These are phyloP conservation scores for Aromia moschata DNA, from an alignment of 2,888 invertebrate genomes.

Conservation along the genomic window DNA sequence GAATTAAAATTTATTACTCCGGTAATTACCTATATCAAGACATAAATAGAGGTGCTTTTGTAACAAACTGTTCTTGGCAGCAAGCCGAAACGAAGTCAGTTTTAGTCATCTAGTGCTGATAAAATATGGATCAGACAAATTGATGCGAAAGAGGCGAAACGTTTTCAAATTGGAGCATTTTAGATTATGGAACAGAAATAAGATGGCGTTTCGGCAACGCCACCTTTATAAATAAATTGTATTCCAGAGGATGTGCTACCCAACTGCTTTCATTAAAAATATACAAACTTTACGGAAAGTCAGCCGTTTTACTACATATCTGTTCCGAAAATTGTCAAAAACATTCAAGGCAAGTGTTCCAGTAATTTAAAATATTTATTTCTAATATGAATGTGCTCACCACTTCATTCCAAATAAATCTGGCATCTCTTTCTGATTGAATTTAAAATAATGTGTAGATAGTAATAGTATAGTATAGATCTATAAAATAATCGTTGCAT, in stretches of 20 bases:
- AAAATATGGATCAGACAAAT: conserved; percentile 32
- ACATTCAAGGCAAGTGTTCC: no score
- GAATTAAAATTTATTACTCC: no score
- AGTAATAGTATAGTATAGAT: no score
- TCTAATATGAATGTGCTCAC: no score
- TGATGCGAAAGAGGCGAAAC: conserved; percentile 28
- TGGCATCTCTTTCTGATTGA: no score
- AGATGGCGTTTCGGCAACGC: conserved; percentile 15
- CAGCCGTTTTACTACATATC: conserved; percentile 1
- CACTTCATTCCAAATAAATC: no score
- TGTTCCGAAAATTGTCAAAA: no score
- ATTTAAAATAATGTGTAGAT: no score
- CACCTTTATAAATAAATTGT: conserved; percentile 29
- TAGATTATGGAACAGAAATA: conserved; percentile 16
- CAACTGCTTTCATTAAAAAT: conserved; percentile 10
- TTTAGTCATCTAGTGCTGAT: conserved; percentile 19
- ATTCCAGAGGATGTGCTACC: conserved; percentile 20
- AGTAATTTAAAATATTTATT: no score
- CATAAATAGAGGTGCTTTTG: no score
- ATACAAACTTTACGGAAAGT: conserved; percentile 11
- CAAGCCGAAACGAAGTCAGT: conserved; percentile 11
- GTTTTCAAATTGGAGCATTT: conserved; percentile 16
- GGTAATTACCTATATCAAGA: no score
- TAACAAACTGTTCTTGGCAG: conserved; percentile 16
- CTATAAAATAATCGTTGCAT: no score